Conservation (phyloP, 2,797 vertebrate genomes). For the Emydoidea blandingii region DNA sequence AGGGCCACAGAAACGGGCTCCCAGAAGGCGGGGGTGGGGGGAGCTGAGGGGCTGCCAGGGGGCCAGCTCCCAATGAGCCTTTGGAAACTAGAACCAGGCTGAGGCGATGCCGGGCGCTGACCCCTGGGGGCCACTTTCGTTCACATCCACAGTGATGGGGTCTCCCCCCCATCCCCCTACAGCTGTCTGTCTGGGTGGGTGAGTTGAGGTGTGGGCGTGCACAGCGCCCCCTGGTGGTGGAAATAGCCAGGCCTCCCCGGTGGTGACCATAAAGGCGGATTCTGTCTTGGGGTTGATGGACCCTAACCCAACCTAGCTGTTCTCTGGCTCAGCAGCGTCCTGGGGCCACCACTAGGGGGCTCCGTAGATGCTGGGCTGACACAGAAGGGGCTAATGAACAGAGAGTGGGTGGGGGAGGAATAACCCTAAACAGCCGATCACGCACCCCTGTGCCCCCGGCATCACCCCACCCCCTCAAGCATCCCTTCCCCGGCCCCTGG, state of each 20-base stretch:
- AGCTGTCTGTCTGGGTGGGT: no score
- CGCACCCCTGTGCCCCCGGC: not conserved
- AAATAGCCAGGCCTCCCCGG: no score
- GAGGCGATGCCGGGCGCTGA: no score
- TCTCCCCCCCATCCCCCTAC: rapidly evolving
- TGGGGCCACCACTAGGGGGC: not conserved
- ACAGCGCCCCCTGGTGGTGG: not conserved
- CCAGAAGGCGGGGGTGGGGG: no score
- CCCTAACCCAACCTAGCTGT: no score
- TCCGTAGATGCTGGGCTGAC: not conserved
- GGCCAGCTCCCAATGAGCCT: no score
- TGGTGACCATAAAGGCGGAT: no score
- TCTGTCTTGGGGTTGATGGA: not conserved
- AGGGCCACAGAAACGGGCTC: no score
- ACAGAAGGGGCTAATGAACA: not conserved
- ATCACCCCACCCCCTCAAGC: no score
- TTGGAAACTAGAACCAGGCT: no score
- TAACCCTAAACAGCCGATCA: not conserved
- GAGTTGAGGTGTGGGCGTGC: not conserved
- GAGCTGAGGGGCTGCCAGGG: no score
- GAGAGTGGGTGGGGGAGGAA: not conserved
- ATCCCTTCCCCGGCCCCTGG: not conserved
- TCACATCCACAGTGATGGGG: no score
- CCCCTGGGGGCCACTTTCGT: not conserved
- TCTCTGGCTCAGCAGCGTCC: not conserved